Evolutionary conservation across 1,140 invertebrate genomes (phyloP).

Genomic region (Dendrolimus kikuchii): DNA sequence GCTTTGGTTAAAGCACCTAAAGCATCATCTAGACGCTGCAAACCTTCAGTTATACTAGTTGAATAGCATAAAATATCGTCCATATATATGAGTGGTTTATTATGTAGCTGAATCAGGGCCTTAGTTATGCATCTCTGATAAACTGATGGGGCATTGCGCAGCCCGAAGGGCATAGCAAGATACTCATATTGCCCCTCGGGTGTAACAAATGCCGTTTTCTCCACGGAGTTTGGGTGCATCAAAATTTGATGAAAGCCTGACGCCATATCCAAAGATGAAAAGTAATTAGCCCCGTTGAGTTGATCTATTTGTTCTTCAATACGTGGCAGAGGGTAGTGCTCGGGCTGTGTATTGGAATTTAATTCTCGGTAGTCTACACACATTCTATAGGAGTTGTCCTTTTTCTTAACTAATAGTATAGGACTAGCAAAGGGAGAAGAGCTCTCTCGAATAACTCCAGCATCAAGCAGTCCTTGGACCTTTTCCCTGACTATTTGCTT

Average conservation of each 20-base stretch:
- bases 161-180: too few relatives aligned
- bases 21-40: constrained; percentile 14
- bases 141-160: constrained; percentile 34
- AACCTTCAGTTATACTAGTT: constrained; percentile 15
- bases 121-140: constrained; percentile 34
- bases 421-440: too few relatives aligned
- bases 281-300: constrained; percentile 18
- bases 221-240: constrained; percentile 17
- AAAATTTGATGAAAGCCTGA: constrained; percentile 61
- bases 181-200: constrained; percentile 43
- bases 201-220: constrained; percentile 53
- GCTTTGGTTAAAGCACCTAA: constrained; percentile 13
- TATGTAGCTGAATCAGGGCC: constrained; percentile 8
- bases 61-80: constrained; percentile 25
- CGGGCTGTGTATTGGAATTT: too few relatives aligned
- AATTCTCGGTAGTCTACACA: too few relatives aligned
- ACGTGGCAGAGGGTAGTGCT: too few relatives aligned
- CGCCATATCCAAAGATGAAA: constrained; percentile 38
- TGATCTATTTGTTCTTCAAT: too few relatives aligned
- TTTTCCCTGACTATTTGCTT: too few relatives aligned
- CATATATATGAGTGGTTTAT: constrained; percentile 17
- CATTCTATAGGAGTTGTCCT: too few relatives aligned
- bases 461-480: too few relatives aligned
- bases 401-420: too few relatives aligned
- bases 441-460: too few relatives aligned